Evolutionary conservation across 2,888 invertebrate species (phyloP), one percentile per base, ranked within the genome.

Genomic region (Taenaris catops): DNA sequence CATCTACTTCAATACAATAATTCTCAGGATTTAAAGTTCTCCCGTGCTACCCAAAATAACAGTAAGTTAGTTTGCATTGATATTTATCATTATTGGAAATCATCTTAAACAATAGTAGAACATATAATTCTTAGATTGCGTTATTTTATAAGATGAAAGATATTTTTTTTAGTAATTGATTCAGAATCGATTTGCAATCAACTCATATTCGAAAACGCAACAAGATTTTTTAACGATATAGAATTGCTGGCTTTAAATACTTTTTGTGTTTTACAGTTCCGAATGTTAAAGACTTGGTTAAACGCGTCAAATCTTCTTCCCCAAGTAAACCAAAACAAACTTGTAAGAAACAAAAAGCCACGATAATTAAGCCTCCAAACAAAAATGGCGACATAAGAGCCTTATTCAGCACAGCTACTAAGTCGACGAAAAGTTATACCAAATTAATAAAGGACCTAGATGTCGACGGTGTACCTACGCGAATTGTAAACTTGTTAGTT

Each of bases 361-460:
- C 51, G 1, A 6, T 43, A 9, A 9, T 39, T 2, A 81, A 76
- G 51, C 70, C 79, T 5, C 73, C 72, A 1, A 54, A 43, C 2
- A 76, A 80, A 62, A 76, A 68, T 55, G 79, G 87, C 0, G 90
- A 91, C 38, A 89, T 91, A 14, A 68, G 90, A 57, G 81, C 84
- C 27, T 69, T 90, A 41, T 90, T 90, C 27, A 74, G 78, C 41
- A 74, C 78, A 4, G 67, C 66, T 0, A 83, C 78, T 0, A 87
- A 78, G 57, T 78, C 79, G n/a, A 81, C 78, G 6, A 73, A 79
- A 40, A 87, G 64, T 53, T 75, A 87, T 31, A 83, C 80, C 1
- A 84, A 83, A 60, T 50, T 75, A 16, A 68, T 81, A 7, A 75
- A 67, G 40, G 79, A 83, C 44, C 51, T 80, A 35, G 70, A 78